Conservation (phyloP, 2,797 vertebrate species). For the Microctenopoma steveboyesi region DNA sequence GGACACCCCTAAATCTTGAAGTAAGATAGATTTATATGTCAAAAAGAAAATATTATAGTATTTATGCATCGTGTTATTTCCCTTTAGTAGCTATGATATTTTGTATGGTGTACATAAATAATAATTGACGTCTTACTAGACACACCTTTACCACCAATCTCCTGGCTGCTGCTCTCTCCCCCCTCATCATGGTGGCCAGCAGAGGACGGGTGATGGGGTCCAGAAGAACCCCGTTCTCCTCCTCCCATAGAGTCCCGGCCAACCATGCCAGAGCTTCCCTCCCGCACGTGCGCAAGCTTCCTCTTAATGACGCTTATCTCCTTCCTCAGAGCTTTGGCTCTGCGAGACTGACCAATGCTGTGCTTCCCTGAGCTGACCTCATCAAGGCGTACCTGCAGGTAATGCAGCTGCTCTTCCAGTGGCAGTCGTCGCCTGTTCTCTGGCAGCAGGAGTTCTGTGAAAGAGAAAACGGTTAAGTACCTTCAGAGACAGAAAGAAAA, state of each 20-base stretch:
- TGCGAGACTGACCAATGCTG: slow-evolving; percentile 92
- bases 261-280: slow-evolving; percentile 83
- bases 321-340: slow-evolving; percentile 96
- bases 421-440: slow-evolving; percentile 93
- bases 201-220: slow-evolving; percentile 83
- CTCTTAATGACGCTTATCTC: slow-evolving; percentile 95
- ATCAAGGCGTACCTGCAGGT: slow-evolving; percentile 89
- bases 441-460: slow-evolving; percentile 86
- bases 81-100: neutral
- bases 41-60: neutral
- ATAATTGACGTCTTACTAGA: neutral
- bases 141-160: slow-evolving; percentile 93
- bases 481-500: neutral
- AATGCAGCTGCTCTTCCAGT: slow-evolving; percentile 93
- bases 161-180: slow-evolving; percentile 98
- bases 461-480: neutral
- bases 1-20: slow-evolving; percentile 88
- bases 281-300: slow-evolving; percentile 93
- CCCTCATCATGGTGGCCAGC: slow-evolving; percentile 93
- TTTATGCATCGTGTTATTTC: neutral
- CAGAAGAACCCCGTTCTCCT: slow-evolving; percentile 75
- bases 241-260: slow-evolving; percentile 85
- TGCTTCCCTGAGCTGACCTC: slow-evolving; percentile 93
- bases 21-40: slow-evolving; percentile 1
- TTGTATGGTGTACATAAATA: neutral